phyloP scores from a whole-genome alignment of 2,113 vertebrate genomes.

The Saimiri boliviensis region DNA sequence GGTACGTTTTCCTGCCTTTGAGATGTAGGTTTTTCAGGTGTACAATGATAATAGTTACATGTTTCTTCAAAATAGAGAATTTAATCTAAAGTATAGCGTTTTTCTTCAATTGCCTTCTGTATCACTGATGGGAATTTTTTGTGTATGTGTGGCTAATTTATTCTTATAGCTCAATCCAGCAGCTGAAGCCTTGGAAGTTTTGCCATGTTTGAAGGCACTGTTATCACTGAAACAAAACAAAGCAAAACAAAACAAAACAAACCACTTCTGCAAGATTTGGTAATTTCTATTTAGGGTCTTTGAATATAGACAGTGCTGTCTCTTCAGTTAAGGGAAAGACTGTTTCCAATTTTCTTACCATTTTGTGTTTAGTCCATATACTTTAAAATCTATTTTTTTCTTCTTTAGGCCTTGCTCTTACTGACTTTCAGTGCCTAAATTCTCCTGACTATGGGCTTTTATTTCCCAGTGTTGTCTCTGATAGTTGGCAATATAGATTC shows the following conservation, averaged over 20 bases:
- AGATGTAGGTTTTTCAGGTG: background rate
- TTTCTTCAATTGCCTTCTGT: background rate
- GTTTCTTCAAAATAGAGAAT: background rate
- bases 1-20: background rate
- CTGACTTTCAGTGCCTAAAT: background rate
- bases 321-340: background rate
- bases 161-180: background rate
- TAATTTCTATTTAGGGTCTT: background rate
- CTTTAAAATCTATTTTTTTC: background rate
- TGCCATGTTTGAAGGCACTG: background rate
- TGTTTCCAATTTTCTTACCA: background rate
- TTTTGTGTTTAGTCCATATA: background rate
- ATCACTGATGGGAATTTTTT: background rate
- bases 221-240: background rate
- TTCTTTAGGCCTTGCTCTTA: background rate
- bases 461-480: background rate
- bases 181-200: background rate
- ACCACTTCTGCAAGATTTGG: background rate
- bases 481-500: background rate
- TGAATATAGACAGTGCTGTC: background rate
- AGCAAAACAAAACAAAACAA: no score
- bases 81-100: background rate
- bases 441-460: background rate
- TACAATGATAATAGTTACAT: background rate
- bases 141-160: background rate